A percentile compares a stretch with the other conserved stretches of the same genome.
Evolutionary conservation across 2,888 invertebrate genomes (phyloP).

Genomic region (Eueremaeus valkanovi): DNA sequence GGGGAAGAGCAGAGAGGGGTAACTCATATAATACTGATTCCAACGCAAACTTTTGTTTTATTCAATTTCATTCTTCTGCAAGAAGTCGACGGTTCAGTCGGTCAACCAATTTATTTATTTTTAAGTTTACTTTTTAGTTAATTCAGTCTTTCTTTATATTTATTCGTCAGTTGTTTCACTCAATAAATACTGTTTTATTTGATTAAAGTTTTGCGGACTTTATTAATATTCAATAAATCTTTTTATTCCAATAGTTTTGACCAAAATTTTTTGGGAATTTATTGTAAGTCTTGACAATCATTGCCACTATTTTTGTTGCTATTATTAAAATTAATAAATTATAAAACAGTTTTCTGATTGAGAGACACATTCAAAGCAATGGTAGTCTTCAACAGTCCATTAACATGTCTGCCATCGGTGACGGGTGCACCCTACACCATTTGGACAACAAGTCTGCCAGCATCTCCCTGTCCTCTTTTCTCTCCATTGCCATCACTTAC

Average conservation of each 20-base stretch:
- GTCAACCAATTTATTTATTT: not conserved
- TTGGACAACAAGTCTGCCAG: not conserved
- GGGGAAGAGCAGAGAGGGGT: constrained; percentile 14
- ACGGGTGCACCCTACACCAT: not conserved
- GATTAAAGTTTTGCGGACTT: not conserved
- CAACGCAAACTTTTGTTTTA: not conserved
- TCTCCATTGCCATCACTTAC: too few species aligned
- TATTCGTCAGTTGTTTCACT: not conserved
- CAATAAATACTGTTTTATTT: not conserved
- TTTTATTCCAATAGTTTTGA: not conserved
- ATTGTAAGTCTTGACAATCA: not conserved
- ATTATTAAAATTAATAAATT: not conserved
- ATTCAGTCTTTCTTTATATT: not conserved
- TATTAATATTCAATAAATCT: not conserved
- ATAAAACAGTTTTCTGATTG: not conserved
- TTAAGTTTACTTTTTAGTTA: not conserved
- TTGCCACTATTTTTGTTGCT: not conserved
- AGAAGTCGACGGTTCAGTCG: not conserved
- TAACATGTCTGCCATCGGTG: constrained; percentile 4
- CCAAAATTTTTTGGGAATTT: not conserved
- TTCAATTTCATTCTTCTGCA: not conserved
- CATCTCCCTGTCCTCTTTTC: constrained; percentile 15
- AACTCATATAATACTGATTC: not conserved
- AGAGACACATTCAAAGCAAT: not conserved
- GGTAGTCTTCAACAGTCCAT: constrained; percentile 2